phyloP scores from a whole-genome alignment of 2,113 vertebrate genomes.

The Ammodytes marinus region DNA sequence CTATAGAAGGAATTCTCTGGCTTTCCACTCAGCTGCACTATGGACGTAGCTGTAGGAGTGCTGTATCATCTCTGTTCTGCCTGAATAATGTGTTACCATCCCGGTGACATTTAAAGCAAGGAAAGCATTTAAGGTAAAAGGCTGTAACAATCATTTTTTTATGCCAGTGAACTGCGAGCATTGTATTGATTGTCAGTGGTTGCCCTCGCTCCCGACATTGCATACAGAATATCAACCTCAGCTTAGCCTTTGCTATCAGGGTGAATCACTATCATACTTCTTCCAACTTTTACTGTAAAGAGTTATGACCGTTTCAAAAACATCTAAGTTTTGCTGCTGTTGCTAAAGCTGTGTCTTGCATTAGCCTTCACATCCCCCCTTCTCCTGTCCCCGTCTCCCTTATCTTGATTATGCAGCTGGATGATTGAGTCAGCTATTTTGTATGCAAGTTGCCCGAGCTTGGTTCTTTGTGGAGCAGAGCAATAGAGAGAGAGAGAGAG shows the following conservation, averaged over 20 bases:
- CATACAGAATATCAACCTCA: slow-evolving; percentile 16
- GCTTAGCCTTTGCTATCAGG: slow-evolving; percentile 26
- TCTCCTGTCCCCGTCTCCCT: slow-evolving; percentile 79
- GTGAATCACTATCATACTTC: slow-evolving; percentile 50
- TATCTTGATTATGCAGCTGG: slow-evolving; percentile 90
- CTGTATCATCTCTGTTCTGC: slow-evolving; percentile 48
- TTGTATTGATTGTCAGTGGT: slow-evolving; percentile 4
- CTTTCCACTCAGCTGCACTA: slow-evolving; percentile 32
- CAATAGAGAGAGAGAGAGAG: slow-evolving; percentile 75
- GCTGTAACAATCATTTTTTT: slow-evolving; percentile 11
- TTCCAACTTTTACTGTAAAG: slow-evolving; percentile 50
- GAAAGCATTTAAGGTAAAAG: slow-evolving; percentile 11
- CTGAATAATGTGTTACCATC: slow-evolving; percentile 27
- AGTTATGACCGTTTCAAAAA: slow-evolving; percentile 62
- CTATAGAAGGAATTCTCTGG: slow-evolving; percentile 17
- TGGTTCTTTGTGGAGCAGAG: slow-evolving; percentile 83
- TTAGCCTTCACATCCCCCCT: slow-evolving; percentile 71
- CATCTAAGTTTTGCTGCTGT: slow-evolving; percentile 72
- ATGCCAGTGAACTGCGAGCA: background rate
- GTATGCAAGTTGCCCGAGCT: slow-evolving; percentile 88
- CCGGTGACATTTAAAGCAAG: slow-evolving; percentile 31
- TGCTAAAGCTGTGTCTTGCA: slow-evolving; percentile 64
- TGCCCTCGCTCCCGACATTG: slow-evolving; percentile 6
- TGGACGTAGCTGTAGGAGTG: slow-evolving; percentile 37
- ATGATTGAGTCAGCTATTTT: slow-evolving; percentile 93